A percentile compares a stretch with the other conserved stretches of the same genome.
phyloP scores from a whole-genome alignment of 2,797 vertebrate species.

The Parotocinclus haroldoi region DNA sequence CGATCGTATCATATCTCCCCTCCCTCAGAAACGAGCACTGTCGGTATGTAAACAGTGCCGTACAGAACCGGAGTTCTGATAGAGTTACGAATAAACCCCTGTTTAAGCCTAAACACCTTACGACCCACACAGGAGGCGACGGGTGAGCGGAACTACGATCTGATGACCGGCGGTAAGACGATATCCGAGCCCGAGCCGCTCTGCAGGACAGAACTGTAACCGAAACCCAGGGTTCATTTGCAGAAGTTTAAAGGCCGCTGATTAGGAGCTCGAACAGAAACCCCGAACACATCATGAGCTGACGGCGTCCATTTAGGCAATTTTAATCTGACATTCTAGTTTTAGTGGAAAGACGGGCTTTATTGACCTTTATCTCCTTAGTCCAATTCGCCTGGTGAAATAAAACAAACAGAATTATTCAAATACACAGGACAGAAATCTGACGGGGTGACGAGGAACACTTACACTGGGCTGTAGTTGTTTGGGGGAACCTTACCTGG shows the following conservation, averaged over 20 bases:
- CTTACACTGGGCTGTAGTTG: slow-evolving; percentile 69
- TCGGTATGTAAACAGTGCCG: too few species aligned
- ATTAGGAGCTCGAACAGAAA: background rate
- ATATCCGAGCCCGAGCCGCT: slow-evolving; percentile 24
- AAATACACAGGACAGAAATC: background rate
- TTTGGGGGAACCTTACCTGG: slow-evolving; percentile 62
- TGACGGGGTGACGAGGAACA: slow-evolving; percentile 49
- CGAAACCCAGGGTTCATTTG: slow-evolving; percentile 19
- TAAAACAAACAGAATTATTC: slow-evolving; percentile 28
- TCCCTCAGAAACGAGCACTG: too few species aligned
- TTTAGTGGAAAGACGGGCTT: background rate
- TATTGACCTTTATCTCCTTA: slow-evolving; percentile 18
- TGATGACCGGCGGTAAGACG: slow-evolving; percentile 20
- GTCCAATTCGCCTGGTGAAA: slow-evolving; percentile 32
- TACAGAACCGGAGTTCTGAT: too few species aligned
- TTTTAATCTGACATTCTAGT: background rate
- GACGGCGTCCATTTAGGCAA: too few species aligned
- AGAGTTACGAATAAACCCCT: too few species aligned
- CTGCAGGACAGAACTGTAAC: slow-evolving; percentile 33
- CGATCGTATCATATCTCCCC: too few species aligned
- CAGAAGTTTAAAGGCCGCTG: slow-evolving; percentile 8
- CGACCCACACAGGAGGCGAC: background rate
- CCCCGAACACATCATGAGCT: too few species aligned
- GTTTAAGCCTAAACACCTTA: too few species aligned
- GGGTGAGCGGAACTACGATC: slow-evolving; percentile 1